phyloP scores from a whole-genome alignment of 2,797 vertebrate species.

The Helarctos malayanus region DNA sequence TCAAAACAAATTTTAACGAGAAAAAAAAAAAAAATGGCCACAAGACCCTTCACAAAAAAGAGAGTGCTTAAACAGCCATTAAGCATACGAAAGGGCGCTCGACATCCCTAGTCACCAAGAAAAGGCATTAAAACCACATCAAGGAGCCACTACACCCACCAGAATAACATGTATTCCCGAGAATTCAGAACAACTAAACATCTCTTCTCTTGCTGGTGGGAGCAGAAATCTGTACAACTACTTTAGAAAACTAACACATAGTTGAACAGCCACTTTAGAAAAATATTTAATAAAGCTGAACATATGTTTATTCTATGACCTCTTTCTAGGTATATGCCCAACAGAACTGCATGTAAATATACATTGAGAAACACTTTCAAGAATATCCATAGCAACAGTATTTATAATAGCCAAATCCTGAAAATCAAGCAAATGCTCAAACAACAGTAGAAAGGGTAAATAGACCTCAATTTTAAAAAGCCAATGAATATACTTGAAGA shows the following conservation, averaged over 20 bases:
- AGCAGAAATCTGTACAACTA: not conserved
- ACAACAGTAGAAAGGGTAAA: not conserved
- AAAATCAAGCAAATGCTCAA: not conserved
- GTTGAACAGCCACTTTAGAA: not conserved
- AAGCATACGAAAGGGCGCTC: not conserved
- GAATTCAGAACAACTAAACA: slow-evolving; percentile 5
- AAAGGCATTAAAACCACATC: not conserved
- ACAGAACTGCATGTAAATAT: not conserved
- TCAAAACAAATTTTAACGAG: too few relatives aligned
- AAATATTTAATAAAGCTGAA: slow-evolving; percentile 47
- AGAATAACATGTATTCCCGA: not conserved
- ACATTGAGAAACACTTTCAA: not conserved
- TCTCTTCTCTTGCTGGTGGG: not conserved
- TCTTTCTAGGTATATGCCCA: not conserved
- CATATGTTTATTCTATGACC: not conserved
- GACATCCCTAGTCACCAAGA: not conserved
- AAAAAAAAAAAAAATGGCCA: not conserved
- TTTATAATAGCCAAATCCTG: not conserved
- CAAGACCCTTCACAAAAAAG: not conserved
- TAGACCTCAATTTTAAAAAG: not conserved
- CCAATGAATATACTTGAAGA: not conserved
- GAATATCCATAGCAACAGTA: not conserved
- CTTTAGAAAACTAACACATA: not conserved
- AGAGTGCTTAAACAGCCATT: not conserved
- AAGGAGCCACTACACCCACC: too few relatives aligned